phyloP scores from a whole-genome alignment of 2,888 invertebrate genomes.

The Hirtodrosophila trivittata region DNA sequence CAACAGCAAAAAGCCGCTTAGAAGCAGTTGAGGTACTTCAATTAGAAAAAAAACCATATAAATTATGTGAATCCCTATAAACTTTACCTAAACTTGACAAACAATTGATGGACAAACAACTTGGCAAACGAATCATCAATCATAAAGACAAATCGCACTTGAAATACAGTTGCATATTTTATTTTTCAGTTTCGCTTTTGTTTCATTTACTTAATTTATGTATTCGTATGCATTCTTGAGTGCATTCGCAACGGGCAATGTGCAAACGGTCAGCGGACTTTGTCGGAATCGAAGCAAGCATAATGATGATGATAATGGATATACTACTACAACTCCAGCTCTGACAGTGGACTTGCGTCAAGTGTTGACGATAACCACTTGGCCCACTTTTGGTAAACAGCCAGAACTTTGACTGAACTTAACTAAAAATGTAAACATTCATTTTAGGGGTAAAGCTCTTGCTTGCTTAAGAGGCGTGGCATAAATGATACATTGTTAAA shows the following conservation, averaged over 20 bases:
- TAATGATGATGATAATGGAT: conserved; percentile 51
- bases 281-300: conserved; percentile 43
- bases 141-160: conserved; percentile 11
- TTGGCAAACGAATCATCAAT: conserved; percentile 16
- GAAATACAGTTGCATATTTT: conserved; percentile 1
- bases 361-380: conserved; percentile 65
- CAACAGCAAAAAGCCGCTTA: conserved; percentile 74
- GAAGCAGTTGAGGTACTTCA: conserved; percentile 79
- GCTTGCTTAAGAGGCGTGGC: no score
- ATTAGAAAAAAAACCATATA: conserved; percentile 18
- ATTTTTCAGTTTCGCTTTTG: conserved; percentile 6
- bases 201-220: conserved; percentile 44
- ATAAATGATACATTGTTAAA: neutral
- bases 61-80: neutral
- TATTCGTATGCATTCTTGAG: conserved; percentile 55
- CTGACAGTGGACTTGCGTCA: conserved; percentile 17
- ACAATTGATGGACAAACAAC: neutral
- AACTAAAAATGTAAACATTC: conserved; percentile 6
- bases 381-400: conserved; percentile 48
- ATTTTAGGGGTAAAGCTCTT: neutral
- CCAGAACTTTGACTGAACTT: conserved; percentile 41
- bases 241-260: conserved; percentile 43
- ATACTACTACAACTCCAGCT: conserved; percentile 6
- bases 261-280: conserved; percentile 62
- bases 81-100: conserved; percentile 17